Evolutionary conservation across 2,797 vertebrate species (phyloP).

Genomic region (Oreochromis grahami): DNA sequence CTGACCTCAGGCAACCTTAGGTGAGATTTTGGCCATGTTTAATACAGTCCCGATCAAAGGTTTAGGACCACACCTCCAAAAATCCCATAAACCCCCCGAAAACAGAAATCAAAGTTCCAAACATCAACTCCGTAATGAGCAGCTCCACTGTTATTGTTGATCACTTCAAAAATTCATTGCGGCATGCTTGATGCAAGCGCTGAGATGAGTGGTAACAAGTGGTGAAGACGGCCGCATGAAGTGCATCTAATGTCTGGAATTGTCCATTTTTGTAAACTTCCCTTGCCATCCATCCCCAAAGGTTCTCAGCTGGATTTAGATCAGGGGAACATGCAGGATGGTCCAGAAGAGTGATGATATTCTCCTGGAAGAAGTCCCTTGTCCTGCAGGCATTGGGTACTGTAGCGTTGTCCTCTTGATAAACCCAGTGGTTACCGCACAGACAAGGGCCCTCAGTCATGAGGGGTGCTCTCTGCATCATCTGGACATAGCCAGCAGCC

Average conservation of each 20-base stretch:
- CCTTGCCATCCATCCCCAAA: not conserved
- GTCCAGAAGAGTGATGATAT: not conserved
- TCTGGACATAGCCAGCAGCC: not conserved
- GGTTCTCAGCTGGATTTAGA: not conserved
- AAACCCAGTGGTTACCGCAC: not conserved
- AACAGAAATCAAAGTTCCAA: not conserved
- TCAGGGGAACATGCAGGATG: not conserved
- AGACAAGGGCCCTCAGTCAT: not conserved
- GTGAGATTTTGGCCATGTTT: not conserved
- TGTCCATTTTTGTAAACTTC: not conserved
- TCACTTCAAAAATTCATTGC: not conserved
- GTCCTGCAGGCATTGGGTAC: not conserved
- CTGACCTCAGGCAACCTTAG: not conserved
- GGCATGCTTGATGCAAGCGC: not conserved
- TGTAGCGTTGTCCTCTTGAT: not conserved
- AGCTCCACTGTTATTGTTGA: not conserved
- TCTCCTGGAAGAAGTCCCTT: not conserved
- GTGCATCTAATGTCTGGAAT: not conserved
- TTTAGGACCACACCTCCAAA: not conserved
- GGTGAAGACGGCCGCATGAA: not conserved
- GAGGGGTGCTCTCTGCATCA: not conserved
- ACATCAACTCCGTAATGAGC: not conserved
- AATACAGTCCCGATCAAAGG: not conserved
- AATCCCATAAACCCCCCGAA: fast-evolving
- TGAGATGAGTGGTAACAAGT: not conserved